A percentile compares a stretch with the other conserved stretches of the same genome.
Evolutionary conservation across 2,113 vertebrate genomes (phyloP).

Genomic region (Crotophaga sulcirostris): DNA sequence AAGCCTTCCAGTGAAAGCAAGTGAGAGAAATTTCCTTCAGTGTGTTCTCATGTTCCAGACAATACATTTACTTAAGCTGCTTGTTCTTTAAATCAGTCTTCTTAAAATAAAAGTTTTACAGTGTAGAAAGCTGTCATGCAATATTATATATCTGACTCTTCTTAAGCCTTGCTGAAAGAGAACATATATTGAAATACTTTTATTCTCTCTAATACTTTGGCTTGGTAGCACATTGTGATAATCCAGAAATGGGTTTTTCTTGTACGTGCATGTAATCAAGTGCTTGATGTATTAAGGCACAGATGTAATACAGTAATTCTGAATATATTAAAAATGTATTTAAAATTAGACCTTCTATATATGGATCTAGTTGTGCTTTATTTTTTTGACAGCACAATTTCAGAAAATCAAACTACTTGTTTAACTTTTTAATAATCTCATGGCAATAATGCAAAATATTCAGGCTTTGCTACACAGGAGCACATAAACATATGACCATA

Average conservation of each 20-base stretch:
- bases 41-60: constrained; percentile 23
- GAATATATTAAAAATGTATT: background rate
- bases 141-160: background rate
- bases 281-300: background rate
- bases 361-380: background rate
- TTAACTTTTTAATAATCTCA: background rate
- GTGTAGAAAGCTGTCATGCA: background rate
- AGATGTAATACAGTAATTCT: background rate
- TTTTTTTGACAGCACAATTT: background rate
- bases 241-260: constrained; percentile 2
- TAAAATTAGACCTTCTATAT: background rate
- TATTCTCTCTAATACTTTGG: background rate
- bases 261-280: background rate
- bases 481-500: background rate
- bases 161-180: background rate
- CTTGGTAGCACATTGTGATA: background rate
- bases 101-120: constrained; percentile 39
- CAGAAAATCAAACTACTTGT: background rate
- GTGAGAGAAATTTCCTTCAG: constrained; percentile 20
- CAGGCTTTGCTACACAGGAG: background rate
- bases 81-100: constrained; percentile 38
- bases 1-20: constrained; percentile 49
- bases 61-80: constrained; percentile 15
- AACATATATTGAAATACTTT: background rate
- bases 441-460: background rate